Conservation (phyloP, 1,140 invertebrate genomes). For the Mamestra configurata region DNA sequence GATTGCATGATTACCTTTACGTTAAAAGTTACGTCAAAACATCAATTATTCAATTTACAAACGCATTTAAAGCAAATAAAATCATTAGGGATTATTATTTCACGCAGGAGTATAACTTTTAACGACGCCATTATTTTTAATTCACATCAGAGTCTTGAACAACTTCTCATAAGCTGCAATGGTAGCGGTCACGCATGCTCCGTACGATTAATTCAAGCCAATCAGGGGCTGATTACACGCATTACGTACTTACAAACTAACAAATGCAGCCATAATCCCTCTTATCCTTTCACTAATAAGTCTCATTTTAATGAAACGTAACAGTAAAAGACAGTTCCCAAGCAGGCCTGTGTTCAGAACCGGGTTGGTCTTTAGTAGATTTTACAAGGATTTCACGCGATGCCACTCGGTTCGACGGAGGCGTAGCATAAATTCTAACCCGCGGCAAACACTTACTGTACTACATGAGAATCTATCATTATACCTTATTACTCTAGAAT, state of each 20-base stretch:
- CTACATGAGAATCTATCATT: conserved; percentile 58
- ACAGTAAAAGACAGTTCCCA: not conserved
- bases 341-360: conserved; percentile 45
- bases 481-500: conserved; percentile 50
- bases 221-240: conserved; percentile 86
- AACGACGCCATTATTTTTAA: conserved; percentile 86
- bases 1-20: not conserved
- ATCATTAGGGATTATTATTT: conserved; percentile 56
- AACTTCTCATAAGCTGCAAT: conserved; percentile 82
- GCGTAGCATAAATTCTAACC: conserved; percentile 68
- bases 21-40: conserved; percentile 40
- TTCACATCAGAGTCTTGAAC: conserved; percentile 72
- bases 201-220: conserved; percentile 85
- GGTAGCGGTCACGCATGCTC: conserved; percentile 84
- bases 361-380: conserved; percentile 59
- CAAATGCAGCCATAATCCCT: conserved; percentile 57
- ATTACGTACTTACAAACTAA: conserved; percentile 79
- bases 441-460: conserved; percentile 54
- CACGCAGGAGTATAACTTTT: conserved; percentile 78
- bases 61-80: conserved; percentile 48
- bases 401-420: conserved; percentile 67
- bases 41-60: conserved; percentile 45
- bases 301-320: conserved; percentile 31
- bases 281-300: conserved; percentile 64
- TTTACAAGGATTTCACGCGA: conserved; percentile 76